These are phyloP conservation scores for Nowickia ferox DNA, from an alignment of 2,888 invertebrate species.

Conservation along the genomic window DNA sequence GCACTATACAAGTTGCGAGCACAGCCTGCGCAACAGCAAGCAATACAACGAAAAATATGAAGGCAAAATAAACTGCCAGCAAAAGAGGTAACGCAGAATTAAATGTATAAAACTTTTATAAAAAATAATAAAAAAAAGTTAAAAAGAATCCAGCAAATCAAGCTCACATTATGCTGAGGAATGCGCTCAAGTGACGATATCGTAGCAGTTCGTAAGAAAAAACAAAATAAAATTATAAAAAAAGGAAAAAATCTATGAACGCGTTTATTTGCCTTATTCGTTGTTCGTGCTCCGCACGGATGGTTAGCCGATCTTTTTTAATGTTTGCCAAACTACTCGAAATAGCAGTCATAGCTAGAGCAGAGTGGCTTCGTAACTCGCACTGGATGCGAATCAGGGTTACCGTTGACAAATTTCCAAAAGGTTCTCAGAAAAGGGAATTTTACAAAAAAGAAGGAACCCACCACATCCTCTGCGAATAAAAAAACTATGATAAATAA, in stretches of 20 bases:
- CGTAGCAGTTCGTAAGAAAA: slow-evolving; percentile 77
- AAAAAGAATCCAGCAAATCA: slow-evolving; percentile 81
- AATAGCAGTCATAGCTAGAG: slow-evolving; percentile 9
- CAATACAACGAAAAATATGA: slow-evolving; percentile 19
- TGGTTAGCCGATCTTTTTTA: slow-evolving; percentile 21
- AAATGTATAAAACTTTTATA: slow-evolving; percentile 51
- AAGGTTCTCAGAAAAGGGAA: too few relatives aligned
- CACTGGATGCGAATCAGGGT: background rate
- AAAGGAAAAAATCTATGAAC: slow-evolving; percentile 21
- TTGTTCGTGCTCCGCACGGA: slow-evolving; percentile 48
- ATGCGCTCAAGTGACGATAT: slow-evolving; percentile 82
- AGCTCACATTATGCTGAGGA: slow-evolving; percentile 82
- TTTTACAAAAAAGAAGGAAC: too few relatives aligned
- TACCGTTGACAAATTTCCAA: too few relatives aligned
- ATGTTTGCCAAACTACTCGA: background rate
- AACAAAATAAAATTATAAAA: slow-evolving; percentile 18
- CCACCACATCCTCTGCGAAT: too few relatives aligned
- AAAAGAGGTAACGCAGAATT: slow-evolving; percentile 48
- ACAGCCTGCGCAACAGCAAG: slow-evolving; percentile 25
- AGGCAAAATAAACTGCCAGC: slow-evolving; percentile 24
- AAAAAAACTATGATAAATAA: too few relatives aligned
- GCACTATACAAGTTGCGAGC: slow-evolving; percentile 16
- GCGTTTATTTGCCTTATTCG: slow-evolving; percentile 60
- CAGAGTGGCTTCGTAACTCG: slow-evolving; percentile 24
- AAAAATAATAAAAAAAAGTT: slow-evolving; percentile 33